Base-by-base conservation (phyloP, 2,797 vertebrate genomes). In the Chelon auratus region DNA sequence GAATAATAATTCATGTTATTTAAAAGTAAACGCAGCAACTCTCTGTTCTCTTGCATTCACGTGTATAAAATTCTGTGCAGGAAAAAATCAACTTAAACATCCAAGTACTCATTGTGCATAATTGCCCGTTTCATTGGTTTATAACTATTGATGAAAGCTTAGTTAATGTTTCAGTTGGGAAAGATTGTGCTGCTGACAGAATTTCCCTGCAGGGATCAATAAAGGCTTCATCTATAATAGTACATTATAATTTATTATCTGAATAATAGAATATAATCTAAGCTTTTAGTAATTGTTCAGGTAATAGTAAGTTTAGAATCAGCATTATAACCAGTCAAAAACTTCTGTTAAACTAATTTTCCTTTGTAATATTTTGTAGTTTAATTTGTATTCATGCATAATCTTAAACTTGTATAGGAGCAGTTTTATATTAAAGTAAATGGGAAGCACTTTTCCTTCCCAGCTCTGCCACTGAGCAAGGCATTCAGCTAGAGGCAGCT, bases 391-490 rank as follows among this genome's bases (percentile, higher is more conserved):
- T 43, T 43, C 14, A 14, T 15, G 13, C 14, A 5, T 3, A 14
- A 3, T 11, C 13, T 40, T 42, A 33, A 33, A 33, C 30, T 33
- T 33, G 30, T 30, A 30, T 7, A 33, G 30, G 40, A 14, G 14
- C 48, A 15, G 20, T 15, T 72, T 69, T 2, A 30, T 58, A 17
- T 30, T 12, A 61, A 42, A 55, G 12, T 47, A 24, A 60, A 54
- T 45, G 2, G 15, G 15, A 62, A 57, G 36, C 55, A 2, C 22
- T 67, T 72, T 74, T 65, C 33, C 54, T 14, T 51, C 18, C 26
- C 50, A 53, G 37, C 36, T 62, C 4, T 50, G 57, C 39, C 56
- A 24, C 6, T 74, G 39, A 78, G 53, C 60, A 55, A 74, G 64
- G 42, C 42, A 54, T 65, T 37, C 18, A 48, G 13, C 65, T 33